Conservation (phyloP, 92 coral and sea anemone species). For the Zoanthus sociatus region DNA sequence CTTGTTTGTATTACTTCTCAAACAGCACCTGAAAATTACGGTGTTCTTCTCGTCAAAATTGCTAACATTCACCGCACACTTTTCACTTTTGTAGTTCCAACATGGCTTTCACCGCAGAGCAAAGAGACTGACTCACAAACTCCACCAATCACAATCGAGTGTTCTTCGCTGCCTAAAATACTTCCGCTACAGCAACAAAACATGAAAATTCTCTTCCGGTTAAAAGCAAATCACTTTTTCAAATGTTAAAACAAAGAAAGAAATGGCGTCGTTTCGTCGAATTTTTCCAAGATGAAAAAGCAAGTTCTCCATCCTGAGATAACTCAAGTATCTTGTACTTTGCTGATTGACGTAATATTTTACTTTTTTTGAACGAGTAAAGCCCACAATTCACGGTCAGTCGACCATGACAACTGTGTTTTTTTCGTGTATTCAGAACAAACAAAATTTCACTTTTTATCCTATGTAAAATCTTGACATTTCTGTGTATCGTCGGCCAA, state of each 20-base stretch:
- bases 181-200: conserved; percentile 19
- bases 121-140: conserved; percentile 19
- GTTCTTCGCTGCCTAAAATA: neutral
- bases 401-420: neutral
- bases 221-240: neutral
- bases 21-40: neutral
- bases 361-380: neutral
- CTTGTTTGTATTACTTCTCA: neutral
- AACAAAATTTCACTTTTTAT: neutral
- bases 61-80: neutral
- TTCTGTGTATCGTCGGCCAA: neutral
- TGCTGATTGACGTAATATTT: neutral
- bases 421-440: neutral
- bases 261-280: no score
- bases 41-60: neutral
- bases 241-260: no score
- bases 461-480: neutral
- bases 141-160: conserved; percentile 32
- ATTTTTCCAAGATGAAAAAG: no score
- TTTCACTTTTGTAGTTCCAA: conserved; percentile 4
- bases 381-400: neutral
- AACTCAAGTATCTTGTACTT: neutral
- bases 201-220: conserved; percentile 30
- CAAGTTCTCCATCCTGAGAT: neutral
- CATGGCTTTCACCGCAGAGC: conserved; percentile 17